Conservation (phyloP, 2,113 vertebrate genomes). For the Eurystomus gularis region DNA sequence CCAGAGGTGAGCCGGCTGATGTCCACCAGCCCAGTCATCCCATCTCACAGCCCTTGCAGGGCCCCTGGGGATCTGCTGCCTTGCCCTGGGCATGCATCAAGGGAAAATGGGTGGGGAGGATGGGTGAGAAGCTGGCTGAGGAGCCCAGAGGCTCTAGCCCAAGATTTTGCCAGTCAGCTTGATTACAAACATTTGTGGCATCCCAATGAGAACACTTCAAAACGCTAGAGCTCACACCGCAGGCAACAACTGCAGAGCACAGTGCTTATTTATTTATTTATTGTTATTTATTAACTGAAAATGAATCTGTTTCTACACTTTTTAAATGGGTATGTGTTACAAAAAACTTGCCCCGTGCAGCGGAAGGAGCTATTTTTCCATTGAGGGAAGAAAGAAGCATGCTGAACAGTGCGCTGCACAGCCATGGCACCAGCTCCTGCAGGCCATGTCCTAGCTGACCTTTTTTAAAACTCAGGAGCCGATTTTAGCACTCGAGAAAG, state of each 20-base stretch:
- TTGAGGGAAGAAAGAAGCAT: background rate
- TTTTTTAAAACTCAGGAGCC: background rate
- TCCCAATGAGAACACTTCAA: constrained; percentile 9
- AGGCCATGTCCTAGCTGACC: background rate
- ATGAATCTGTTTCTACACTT: constrained; percentile 42
- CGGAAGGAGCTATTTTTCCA: constrained; percentile 14
- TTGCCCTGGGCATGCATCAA: background rate
- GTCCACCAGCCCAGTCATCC: background rate
- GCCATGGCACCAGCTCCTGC: background rate
- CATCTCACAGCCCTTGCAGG: background rate
- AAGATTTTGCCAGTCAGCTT: constrained; percentile 44
- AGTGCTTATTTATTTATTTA: constrained; percentile 25
- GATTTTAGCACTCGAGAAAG: background rate
- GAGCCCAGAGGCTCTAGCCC: background rate
- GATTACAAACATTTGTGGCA: constrained; percentile 42
- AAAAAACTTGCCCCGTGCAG: background rate
- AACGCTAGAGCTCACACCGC: background rate
- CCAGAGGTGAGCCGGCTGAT: background rate
- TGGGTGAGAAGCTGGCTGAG: constrained; percentile 20
- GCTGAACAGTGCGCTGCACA: background rate
- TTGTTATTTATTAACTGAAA: constrained; percentile 52
- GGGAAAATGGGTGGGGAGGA: background rate
- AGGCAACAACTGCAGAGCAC: background rate
- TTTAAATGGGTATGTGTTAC: background rate
- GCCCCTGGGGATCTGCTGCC: background rate